Evolutionary conservation across 2,888 invertebrate species (phyloP).

Genomic region (Boloria euphrosyne): DNA sequence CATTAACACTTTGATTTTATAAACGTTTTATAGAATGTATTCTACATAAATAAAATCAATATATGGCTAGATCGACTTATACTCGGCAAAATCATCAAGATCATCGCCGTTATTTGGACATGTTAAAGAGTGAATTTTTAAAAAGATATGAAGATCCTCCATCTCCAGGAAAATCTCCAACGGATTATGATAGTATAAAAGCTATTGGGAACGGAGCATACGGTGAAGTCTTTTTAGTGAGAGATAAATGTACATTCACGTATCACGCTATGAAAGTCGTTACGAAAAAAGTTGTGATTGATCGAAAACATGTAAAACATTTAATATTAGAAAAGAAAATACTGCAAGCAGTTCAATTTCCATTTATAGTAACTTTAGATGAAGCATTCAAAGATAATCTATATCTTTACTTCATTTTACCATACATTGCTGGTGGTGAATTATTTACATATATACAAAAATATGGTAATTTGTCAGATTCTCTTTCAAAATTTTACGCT

Average conservation of each 20-base stretch:
- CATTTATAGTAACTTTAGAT: slow-evolving; percentile 91
- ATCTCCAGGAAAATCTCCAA: slow-evolving; percentile 45
- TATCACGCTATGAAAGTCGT: slow-evolving; percentile 95
- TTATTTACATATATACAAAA: slow-evolving; percentile 89
- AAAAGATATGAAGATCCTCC: slow-evolving; percentile 50
- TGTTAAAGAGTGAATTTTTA: slow-evolving; percentile 63
- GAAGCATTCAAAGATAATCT: slow-evolving; percentile 92
- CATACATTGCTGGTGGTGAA: slow-evolving; percentile 92
- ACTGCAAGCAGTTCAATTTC: slow-evolving; percentile 90
- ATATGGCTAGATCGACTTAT: slow-evolving; percentile 51
- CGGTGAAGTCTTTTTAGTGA: slow-evolving; percentile 90
- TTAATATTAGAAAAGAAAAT: slow-evolving; percentile 94
- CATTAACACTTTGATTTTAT: slow-evolving; percentile 35
- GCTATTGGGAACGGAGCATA: slow-evolving; percentile 95
- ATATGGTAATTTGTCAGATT: slow-evolving; percentile 85
- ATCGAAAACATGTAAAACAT: slow-evolving; percentile 93
- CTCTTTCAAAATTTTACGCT: slow-evolving; percentile 92
- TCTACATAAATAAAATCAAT: slow-evolving; percentile 12
- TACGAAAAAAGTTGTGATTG: slow-evolving; percentile 92
- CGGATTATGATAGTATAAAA: slow-evolving; percentile 88
- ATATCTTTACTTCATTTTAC: slow-evolving; percentile 92
- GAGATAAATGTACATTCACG: slow-evolving; percentile 83
- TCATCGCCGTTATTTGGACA: slow-evolving; percentile 62
- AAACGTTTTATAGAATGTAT: slow-evolving; percentile 25
- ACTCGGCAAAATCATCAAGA: slow-evolving; percentile 62